These are phyloP conservation scores for Eufriesea mexicana DNA, from an alignment of 1,140 invertebrate genomes.

Conservation along the genomic window DNA sequence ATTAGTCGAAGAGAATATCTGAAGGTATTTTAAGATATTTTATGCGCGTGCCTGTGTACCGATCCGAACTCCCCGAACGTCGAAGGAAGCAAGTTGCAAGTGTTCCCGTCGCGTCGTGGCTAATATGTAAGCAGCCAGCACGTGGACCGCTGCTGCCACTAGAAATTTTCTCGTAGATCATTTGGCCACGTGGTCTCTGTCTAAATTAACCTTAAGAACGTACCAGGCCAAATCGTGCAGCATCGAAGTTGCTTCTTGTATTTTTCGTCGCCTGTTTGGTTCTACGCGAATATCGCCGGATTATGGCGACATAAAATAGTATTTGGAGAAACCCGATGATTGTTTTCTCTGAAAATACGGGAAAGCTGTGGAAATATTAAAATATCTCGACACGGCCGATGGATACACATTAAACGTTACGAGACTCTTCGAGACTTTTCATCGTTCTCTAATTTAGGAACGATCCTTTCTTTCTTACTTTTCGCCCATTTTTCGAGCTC, in stretches of 20 bases:
- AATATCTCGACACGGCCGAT: not conserved
- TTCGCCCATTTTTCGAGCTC: no score
- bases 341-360: slow-evolving; percentile 30
- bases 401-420: not conserved
- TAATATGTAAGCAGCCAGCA: slow-evolving; percentile 1
- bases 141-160: slow-evolving; percentile 14
- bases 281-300: not conserved
- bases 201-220: slow-evolving; percentile 31
- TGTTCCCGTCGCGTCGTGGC: not conserved
- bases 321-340: slow-evolving; percentile 9
- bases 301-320: slow-evolving; percentile 4
- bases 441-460: slow-evolving; percentile 22
- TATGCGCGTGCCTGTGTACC: not conserved
- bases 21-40: not conserved
- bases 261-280: not conserved
- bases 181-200: slow-evolving; percentile 35
- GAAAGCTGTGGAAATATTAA: slow-evolving; percentile 30
- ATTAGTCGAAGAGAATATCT: not conserved
- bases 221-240: not conserved
- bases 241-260: not conserved
- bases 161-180: slow-evolving; percentile 32
- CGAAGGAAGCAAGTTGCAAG: not conserved
- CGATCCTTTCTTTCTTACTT: no score
- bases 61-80: not conserved
- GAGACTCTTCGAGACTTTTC: slow-evolving; percentile 41